phyloP scores from a whole-genome alignment of 2,888 invertebrate species.

The Cheilosia vernalis region DNA sequence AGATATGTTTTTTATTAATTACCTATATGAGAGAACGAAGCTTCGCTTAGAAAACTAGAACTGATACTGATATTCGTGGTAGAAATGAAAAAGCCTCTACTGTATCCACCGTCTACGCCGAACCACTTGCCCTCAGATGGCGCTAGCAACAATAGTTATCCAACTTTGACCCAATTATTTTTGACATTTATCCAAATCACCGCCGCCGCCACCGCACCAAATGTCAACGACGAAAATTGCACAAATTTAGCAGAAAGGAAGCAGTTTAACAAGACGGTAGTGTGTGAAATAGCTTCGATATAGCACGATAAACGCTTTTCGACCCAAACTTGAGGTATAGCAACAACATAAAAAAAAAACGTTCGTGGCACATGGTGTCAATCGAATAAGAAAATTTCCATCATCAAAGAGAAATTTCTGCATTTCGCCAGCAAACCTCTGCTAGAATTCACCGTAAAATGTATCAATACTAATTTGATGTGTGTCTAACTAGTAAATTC shows the following conservation, averaged over 20 bases:
- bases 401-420: slow-evolving; percentile 32
- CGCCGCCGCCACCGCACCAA: slow-evolving; percentile 22
- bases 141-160: slow-evolving; percentile 36
- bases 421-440: background rate
- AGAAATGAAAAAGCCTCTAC: slow-evolving; percentile 10
- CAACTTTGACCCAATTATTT: slow-evolving; percentile 58
- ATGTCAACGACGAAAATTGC: slow-evolving; percentile 38
- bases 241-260: slow-evolving; percentile 32
- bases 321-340: slow-evolving; percentile 14
- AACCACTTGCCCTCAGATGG: slow-evolving; percentile 9
- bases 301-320: slow-evolving; percentile 39
- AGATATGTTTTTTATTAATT: too few relatives aligned
- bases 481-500: slow-evolving; percentile 44
- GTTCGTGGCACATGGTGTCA: slow-evolving; percentile 60
- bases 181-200: slow-evolving; percentile 48
- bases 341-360: slow-evolving; percentile 34
- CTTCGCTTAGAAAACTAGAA: too few relatives aligned
- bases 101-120: background rate
- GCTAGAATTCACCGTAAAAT: slow-evolving; percentile 27
- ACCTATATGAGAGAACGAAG: too few relatives aligned
- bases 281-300: slow-evolving; percentile 25
- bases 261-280: slow-evolving; percentile 17
- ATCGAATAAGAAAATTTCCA: slow-evolving; percentile 25
- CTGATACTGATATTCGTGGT: too few relatives aligned
- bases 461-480: background rate